A percentile compares a stretch with the other conserved stretches of the same genome.
Conservation (phyloP, 2,888 invertebrate genomes). For the Patella pellucida region DNA sequence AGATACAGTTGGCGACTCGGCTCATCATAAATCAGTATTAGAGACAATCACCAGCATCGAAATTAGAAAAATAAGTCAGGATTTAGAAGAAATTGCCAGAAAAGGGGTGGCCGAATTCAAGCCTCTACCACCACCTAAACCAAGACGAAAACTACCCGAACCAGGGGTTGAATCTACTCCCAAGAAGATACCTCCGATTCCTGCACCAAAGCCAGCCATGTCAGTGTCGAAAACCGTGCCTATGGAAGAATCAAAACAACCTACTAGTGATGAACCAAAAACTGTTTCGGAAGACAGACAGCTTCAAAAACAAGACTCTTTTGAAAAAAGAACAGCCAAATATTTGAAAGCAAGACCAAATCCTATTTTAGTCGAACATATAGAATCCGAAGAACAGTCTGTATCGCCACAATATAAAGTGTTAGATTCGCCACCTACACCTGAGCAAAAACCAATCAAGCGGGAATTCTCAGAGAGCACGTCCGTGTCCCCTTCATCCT, state of each 20-base stretch:
- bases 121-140: constrained; percentile 46
- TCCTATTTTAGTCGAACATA: constrained; percentile 55
- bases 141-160: constrained; percentile 58
- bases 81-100: constrained; percentile 38
- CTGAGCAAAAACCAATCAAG: constrained; percentile 58
- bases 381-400: constrained; percentile 57
- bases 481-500: constrained; percentile 60
- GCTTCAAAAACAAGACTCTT: constrained; percentile 49
- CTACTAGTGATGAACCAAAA: constrained; percentile 11
- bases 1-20: neutral
- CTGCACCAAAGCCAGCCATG: constrained; percentile 36
- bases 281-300: neutral
- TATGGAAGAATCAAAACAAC: constrained; percentile 15
- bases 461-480: constrained; percentile 63
- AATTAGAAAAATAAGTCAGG: constrained; percentile 41
- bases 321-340: constrained; percentile 56
- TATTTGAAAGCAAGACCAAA: constrained; percentile 61
- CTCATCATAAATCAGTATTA: constrained; percentile 18
- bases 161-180: constrained; percentile 49
- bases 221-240: neutral
- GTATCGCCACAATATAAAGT: constrained; percentile 64
- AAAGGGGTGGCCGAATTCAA: constrained; percentile 36
- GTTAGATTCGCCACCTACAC: constrained; percentile 65
- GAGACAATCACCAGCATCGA: constrained; percentile 37
- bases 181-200: constrained; percentile 17